Conservation (phyloP, 2,113 vertebrate genomes). For the Pterocles gutturalis region DNA sequence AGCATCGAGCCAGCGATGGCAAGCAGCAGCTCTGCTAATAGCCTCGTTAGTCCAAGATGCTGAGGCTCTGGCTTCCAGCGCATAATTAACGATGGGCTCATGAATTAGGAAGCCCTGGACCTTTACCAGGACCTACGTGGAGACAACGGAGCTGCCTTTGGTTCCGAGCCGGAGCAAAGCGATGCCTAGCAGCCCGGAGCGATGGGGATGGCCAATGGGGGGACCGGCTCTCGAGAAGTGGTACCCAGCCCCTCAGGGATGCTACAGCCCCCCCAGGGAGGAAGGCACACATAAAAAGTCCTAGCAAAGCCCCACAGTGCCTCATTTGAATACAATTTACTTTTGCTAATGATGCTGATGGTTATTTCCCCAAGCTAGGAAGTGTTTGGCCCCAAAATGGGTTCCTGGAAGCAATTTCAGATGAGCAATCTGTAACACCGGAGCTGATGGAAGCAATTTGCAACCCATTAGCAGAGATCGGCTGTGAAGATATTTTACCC, state of each 20-base stretch:
- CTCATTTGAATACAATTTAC: slow-evolving; percentile 28
- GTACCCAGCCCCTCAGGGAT: rapidly evolving
- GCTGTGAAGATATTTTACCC: slow-evolving; percentile 32
- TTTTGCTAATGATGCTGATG: background rate
- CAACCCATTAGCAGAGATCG: slow-evolving; percentile 56
- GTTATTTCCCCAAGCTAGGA: slow-evolving; percentile 45
- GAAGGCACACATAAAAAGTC: background rate
- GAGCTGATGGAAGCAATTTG: slow-evolving; percentile 80
- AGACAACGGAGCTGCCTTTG: background rate
- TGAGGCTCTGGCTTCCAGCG: slow-evolving; percentile 29
- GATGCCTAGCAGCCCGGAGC: background rate
- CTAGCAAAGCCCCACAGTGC: background rate
- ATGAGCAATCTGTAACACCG: slow-evolving; percentile 46
- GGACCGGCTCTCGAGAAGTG: background rate
- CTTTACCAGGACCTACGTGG: background rate
- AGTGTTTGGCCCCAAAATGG: slow-evolving; percentile 57
- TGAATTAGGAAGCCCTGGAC: slow-evolving; percentile 43
- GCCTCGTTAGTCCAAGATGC: slow-evolving; percentile 16
- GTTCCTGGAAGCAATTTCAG: slow-evolving; percentile 56
- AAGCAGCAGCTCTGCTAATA: background rate
- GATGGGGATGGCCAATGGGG: rapidly evolving
- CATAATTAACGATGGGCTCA: slow-evolving; percentile 18
- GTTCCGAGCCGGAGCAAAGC: background rate
- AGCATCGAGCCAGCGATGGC: background rate
- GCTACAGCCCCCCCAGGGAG: rapidly evolving